Conservation (phyloP, 2,113 vertebrate genomes). For the Asarcornis scutulata region DNA sequence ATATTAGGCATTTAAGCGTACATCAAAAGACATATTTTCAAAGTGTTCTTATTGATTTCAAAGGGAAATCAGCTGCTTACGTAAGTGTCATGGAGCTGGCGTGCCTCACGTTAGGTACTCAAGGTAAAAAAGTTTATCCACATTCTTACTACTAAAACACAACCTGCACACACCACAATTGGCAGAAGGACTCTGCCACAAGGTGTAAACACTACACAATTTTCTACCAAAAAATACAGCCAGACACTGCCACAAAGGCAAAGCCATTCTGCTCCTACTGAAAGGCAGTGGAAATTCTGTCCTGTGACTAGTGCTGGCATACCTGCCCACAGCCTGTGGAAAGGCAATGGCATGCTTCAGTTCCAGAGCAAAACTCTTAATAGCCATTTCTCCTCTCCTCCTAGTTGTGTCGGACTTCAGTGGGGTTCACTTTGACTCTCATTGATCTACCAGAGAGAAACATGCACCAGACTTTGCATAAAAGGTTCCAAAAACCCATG, state of each 20-base stretch:
- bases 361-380: background rate
- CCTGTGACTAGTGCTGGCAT: background rate
- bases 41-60: background rate
- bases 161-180: background rate
- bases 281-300: background rate
- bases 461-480: background rate
- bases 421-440: background rate
- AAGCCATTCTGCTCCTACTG: background rate
- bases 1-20: background rate
- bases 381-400: background rate
- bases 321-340: background rate
- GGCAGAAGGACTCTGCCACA: background rate
- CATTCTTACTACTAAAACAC: background rate
- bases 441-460: background rate
- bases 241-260: background rate
- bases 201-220: background rate
- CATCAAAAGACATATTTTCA: conserved; percentile 14
- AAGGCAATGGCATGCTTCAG: background rate
- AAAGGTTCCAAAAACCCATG: background rate
- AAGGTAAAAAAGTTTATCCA: conserved; percentile 27
- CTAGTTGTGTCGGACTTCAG: background rate
- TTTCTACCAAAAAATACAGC: background rate
- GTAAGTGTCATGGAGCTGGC: background rate
- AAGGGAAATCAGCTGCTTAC: background rate
- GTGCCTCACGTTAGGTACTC: background rate